phyloP scores from a whole-genome alignment of 2,888 invertebrate species.

The Netelia melanura region DNA sequence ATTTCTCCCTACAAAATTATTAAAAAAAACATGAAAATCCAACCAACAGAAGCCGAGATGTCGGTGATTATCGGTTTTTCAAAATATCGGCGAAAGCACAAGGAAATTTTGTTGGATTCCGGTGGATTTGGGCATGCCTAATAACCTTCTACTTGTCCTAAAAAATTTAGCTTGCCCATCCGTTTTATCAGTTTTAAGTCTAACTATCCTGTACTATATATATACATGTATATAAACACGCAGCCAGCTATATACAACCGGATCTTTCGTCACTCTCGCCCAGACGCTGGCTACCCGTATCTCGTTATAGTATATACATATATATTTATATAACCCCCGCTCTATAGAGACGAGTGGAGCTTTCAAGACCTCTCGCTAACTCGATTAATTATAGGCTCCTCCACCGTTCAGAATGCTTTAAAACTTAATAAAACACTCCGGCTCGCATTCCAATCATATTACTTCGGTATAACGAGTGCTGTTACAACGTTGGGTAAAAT shows the following conservation, averaged over 20 bases:
- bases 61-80: too few relatives aligned
- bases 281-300: slow-evolving; percentile 3
- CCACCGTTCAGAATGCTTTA: slow-evolving; percentile 50
- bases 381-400: slow-evolving; percentile 60
- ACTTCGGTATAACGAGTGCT: slow-evolving; percentile 3
- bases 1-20: too few relatives aligned
- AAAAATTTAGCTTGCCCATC: too few relatives aligned
- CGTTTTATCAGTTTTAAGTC: too few relatives aligned
- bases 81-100: too few relatives aligned
- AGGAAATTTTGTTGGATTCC: too few relatives aligned
- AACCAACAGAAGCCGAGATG: too few relatives aligned
- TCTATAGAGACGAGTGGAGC: slow-evolving; percentile 17
- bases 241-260: not conserved
- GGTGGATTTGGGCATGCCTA: too few relatives aligned
- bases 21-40: too few relatives aligned
- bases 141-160: too few relatives aligned
- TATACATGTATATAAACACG: not conserved
- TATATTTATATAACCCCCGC: not conserved
- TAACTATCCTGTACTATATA: not conserved
- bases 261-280: slow-evolving; percentile 13
- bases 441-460: not conserved
- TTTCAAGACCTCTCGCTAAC: slow-evolving; percentile 61
- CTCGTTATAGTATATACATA: slow-evolving; percentile 1
- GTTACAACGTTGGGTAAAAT: not conserved
- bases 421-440: slow-evolving; percentile 55